phyloP scores from a whole-genome alignment of 2,797 vertebrate species.

The Tapera naevia region DNA sequence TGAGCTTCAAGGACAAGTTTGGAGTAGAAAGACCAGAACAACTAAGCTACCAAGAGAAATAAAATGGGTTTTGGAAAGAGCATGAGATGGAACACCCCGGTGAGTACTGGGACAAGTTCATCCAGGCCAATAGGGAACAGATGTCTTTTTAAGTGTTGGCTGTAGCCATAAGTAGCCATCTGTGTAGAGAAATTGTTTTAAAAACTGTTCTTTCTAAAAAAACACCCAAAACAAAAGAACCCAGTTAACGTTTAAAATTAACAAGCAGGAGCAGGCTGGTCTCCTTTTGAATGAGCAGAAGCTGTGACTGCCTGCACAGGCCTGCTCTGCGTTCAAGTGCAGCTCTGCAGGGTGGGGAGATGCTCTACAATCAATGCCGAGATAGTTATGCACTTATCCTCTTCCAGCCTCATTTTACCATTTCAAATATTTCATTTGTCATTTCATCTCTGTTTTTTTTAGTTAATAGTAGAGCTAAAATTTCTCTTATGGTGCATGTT shows the following conservation, averaged over 20 bases:
- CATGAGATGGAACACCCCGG: background rate
- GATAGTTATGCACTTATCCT: background rate
- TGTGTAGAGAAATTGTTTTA: background rate
- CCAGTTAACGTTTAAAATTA: background rate
- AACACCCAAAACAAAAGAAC: too few relatives aligned
- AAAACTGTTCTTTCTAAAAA: background rate
- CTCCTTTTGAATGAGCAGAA: background rate
- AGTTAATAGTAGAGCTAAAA: background rate
- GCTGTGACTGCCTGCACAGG: accelerated
- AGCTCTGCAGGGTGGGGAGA: background rate
- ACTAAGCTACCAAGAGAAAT: background rate
- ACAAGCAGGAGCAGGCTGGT: background rate
- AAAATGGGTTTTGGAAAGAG: background rate
- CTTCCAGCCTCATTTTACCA: background rate
- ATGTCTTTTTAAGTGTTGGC: background rate
- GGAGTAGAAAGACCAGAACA: background rate
- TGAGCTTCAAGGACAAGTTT: background rate
- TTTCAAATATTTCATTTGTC: background rate
- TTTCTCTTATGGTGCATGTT: background rate
- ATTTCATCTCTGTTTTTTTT: background rate
- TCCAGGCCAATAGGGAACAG: background rate
- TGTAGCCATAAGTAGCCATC: background rate
- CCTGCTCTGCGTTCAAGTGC: background rate
- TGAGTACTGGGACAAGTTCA: background rate
- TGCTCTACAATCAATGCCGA: background rate